Evolutionary conservation across 2,888 invertebrate genomes (phyloP), one percentile per base, ranked within the genome.

Genomic region (Clepsis dumicolana): DNA sequence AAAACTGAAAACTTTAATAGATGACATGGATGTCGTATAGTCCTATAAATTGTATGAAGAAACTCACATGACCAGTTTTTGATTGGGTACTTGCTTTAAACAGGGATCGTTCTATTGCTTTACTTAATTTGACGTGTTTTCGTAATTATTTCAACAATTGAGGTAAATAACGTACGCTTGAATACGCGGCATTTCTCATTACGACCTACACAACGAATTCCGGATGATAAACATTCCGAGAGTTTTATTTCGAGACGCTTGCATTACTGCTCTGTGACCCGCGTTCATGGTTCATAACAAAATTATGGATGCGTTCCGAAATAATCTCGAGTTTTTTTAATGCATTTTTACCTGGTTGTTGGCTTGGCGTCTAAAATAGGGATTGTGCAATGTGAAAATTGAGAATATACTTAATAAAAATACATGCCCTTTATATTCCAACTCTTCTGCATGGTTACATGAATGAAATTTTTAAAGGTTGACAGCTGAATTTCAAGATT

Each of bases 211-310:
- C 60, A 69, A 77, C 80, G 81, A 84, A 86, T 86, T 80, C 77
- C 80, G 74, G 78, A 77, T 83, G 78, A 83, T 84, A 81, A 84
- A 86, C 84, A 87, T 86, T 85, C 83, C 83, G 75, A 75, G 74
- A 75, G 80, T 82, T 80, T 87, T 85, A 85, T 86, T 86, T 86
- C 82, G 79, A 82, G 84, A 80, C 79, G 78, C 44, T 16, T 16
- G 82, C 79, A 84, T 80, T 57, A 80, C 80, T 82, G 80, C 81
- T 80, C 80, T 82, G 82, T 81, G 65, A 65, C 41, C 63, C 77
- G 77, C 75, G 79, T 84, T 84, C 83, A 81, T 76, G 81, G 79
- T 79, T 78, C 81, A 82, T 84, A 82, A 83, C 82, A 82, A 83
- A 81, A 80, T 65, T 65, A 60, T 35, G 41, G 65, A 64, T 76